Percentiles rank a stretch among this genome's conserved stretches.
Evolutionary conservation across 2,888 invertebrate species (phyloP).

Genomic region (Empis livida): DNA sequence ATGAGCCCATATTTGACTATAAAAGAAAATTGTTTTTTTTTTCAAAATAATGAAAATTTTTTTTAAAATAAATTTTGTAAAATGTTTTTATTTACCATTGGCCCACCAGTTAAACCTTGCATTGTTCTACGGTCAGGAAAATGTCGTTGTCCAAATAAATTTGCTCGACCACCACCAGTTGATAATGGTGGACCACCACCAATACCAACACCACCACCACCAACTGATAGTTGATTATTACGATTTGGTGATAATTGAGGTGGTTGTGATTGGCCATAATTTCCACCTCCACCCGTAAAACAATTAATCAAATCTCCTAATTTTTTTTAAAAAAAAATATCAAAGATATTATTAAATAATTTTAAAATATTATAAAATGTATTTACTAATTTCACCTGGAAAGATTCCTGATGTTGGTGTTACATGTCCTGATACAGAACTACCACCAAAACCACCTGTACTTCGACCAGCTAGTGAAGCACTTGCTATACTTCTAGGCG

Average conservation of each 20-base stretch:
- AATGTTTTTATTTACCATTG: conserved; percentile 25
- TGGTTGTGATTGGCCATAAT: conserved; percentile 39
- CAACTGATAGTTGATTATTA: conserved; percentile 40
- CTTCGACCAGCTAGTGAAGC: conserved; percentile 52
- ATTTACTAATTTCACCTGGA: conserved; percentile 33
- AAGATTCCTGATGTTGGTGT: conserved; percentile 57
- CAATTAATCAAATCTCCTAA: neutral
- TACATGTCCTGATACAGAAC: conserved; percentile 61
- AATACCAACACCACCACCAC: conserved; percentile 38
- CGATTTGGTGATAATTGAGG: conserved; percentile 46
- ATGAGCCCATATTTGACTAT: conserved; percentile 49
- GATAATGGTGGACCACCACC: conserved; percentile 43
- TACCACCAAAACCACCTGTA: conserved; percentile 50
- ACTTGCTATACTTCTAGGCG: conserved; percentile 78
- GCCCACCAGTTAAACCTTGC: conserved; percentile 35
- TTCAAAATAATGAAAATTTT: neutral
- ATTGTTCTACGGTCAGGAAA: conserved; percentile 64
- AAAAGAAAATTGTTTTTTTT: neutral
- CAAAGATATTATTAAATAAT: neutral
- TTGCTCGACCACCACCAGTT: conserved; percentile 41
- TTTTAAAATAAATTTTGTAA: conserved; percentile 4
- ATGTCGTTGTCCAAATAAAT: conserved; percentile 67
- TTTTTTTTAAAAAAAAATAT: neutral
- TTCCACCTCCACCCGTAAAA: conserved; percentile 27
- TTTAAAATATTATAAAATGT: conserved; percentile 6